Base-by-base conservation (phyloP, 2,888 invertebrate species). In the Cynaeus angustus region DNA sequence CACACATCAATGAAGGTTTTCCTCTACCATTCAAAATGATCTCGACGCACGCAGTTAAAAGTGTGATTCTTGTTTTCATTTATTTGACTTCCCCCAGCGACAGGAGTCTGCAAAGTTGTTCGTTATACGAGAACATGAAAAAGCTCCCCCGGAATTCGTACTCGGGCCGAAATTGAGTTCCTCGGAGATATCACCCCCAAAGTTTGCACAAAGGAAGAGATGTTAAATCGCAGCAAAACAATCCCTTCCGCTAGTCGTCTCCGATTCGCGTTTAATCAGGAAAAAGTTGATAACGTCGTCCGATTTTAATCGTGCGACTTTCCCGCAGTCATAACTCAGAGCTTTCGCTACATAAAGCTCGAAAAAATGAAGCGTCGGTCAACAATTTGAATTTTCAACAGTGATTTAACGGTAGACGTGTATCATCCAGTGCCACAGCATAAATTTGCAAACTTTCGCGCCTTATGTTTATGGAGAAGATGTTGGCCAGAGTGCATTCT, bases 381-480 rank as follows among this genome's bases (percentile, higher is more conserved):
- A 30, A 12, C 45, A 14, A 45, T 61, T 26, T 61, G 46, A 64
- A 64, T 52, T 64, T 64, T 41, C 45, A 9, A 7, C 14, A 16
- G 59, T 59, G 30, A 59, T 45, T 45, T 38, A 52, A 10, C 12
- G 52, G 30, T 30, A 9, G 52, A 33, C 2, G 43, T 43, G 33
- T 21, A 33, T 33, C 33, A 41, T 41, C 13, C 33, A 46, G 28
- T 37, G 61, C 14, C 48, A 13, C 37, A n/a, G 69, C 73, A 74
- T 74, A 74, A 76, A 74, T 73, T 74, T 72, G 70, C 74, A 74
- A 67, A 58, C 68, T 71, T 72, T 71, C 67, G 64, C 69, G 67
- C 66, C 50, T 69, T 72, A 71, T 74, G 74, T 74, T 74, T 73
- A 69, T 71, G 72, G 55, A 70, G 69, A 71, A 66, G 73, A 72